phyloP scores from a whole-genome alignment of 2,797 vertebrate species.

The Eulemur rubriventer region DNA sequence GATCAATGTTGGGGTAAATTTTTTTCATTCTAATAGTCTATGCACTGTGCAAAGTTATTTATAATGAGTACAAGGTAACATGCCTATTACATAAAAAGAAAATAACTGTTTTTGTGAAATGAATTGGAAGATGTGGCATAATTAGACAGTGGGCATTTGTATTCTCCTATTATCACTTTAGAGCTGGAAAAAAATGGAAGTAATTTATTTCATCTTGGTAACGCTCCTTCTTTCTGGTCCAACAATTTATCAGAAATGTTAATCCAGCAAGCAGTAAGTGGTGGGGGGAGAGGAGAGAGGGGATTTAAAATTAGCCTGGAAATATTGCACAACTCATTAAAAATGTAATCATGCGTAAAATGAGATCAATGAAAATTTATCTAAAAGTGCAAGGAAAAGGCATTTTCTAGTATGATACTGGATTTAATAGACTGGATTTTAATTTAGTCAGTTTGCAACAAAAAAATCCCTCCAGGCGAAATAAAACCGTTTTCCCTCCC shows the following conservation, averaged over 20 bases:
- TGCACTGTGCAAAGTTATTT: conserved; percentile 54
- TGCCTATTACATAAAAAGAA: conserved; percentile 77
- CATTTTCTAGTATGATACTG: conserved; percentile 92
- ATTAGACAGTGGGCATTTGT: conserved; percentile 85
- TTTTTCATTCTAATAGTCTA: conserved; percentile 23
- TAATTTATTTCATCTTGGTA: conserved; percentile 88
- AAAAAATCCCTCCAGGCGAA: conserved; percentile 93
- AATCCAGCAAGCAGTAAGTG: conserved; percentile 88
- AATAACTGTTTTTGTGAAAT: conserved; percentile 82
- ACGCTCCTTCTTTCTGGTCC: conserved; percentile 86
- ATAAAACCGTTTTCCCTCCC: conserved; percentile 89
- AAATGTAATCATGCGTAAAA: conserved; percentile 97
- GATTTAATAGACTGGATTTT: conserved; percentile 95
- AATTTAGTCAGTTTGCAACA: conserved; percentile 94
- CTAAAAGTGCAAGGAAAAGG: conserved; percentile 91
- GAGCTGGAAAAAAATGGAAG: conserved; percentile 84
- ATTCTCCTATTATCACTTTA: conserved; percentile 81
- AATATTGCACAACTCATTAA: conserved; percentile 97
- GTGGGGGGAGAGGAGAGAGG: conserved; percentile 83
- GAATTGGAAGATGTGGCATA: conserved; percentile 83
- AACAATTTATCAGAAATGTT: conserved; percentile 92
- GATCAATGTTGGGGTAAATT: conserved; percentile 35
- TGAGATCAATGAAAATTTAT: conserved; percentile 96
- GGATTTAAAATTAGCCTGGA: conserved; percentile 92
- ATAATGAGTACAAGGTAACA: conserved; percentile 74